phyloP scores from a whole-genome alignment of 1,140 invertebrate genomes.

The Zaprionus tsacasi region DNA sequence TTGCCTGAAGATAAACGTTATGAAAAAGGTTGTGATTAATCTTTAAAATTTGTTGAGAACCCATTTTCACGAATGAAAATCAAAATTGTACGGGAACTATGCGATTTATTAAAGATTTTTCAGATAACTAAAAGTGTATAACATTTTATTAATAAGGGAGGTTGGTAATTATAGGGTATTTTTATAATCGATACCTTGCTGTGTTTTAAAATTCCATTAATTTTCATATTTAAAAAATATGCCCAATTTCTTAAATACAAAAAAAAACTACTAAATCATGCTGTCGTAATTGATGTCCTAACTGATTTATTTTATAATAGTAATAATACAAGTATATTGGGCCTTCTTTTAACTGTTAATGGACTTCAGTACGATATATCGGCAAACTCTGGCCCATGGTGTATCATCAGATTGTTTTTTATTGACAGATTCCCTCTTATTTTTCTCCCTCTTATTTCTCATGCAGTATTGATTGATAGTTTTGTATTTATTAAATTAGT shows the following conservation, averaged over 20 bases:
- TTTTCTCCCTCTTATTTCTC: neutral
- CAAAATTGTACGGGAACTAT: neutral
- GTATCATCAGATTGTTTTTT: no score
- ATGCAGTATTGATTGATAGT: slow-evolving; percentile 39
- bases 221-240: neutral
- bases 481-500: slow-evolving; percentile 46
- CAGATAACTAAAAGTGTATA: neutral
- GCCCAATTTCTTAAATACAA: neutral
- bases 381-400: neutral
- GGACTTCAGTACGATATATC: no score
- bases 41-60: neutral
- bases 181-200: neutral
- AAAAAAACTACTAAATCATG: no score
- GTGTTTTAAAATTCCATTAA: neutral
- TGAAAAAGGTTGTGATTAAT: neutral
- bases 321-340: no score
- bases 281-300: no score
- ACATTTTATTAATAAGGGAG: neutral
- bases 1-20: neutral
- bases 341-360: no score
- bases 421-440: neutral
- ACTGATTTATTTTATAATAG: neutral
- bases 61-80: neutral
- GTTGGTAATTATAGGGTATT: neutral
- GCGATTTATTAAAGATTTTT: neutral